Base-by-base conservation (phyloP, 2,113 vertebrate species). In the Vidua chalybeata region DNA sequence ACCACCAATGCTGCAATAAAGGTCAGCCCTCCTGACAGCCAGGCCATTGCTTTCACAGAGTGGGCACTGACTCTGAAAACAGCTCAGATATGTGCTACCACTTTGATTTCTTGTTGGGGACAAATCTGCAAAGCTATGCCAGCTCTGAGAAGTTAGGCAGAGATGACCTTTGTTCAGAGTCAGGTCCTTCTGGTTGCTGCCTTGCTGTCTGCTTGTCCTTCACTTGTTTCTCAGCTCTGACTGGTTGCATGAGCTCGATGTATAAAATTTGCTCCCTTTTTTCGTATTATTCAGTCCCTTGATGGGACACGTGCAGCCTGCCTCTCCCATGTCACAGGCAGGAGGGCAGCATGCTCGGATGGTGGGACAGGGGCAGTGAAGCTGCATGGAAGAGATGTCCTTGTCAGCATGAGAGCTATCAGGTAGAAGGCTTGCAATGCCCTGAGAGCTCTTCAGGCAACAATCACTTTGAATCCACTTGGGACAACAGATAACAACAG, bases 1-100 rank as follows among this genome's bases (percentile, higher is more conserved):
- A 26, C 9, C 9, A 7, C 20, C 39, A 24, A 3, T 0, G 0
- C 43, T 51, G 30, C 41, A 51, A 5, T 13, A 76, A 81, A 80
- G 35, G 43, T 35, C 58, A 89, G 27, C 23, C 49, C 2, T 1
- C 27, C 15, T 49, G 46, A 49, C 13, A n/a, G 58, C 37, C 31
- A 28, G 45, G 30, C 51, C 35, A 6, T 0, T 3, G 63, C 59
- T 90, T 93, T 81, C 28, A 26, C 30, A 54, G 61, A 56, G 10
- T 1, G 1, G 20, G 35, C 33, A 12, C 33, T 43, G 79, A 27
- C 64, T 63, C 45, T 59, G 54, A 61, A 52, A 61, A 76, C 49
- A 46, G 26, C 16, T 81, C n/a, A 23, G 46, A 22, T 52, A 63
- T 2, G 7, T 6, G 14, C 18, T 43, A 19, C 11, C 18, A 7